Base-by-base conservation (phyloP, 2,888 invertebrate species). In the Cosmorhoe ocellata region DNA sequence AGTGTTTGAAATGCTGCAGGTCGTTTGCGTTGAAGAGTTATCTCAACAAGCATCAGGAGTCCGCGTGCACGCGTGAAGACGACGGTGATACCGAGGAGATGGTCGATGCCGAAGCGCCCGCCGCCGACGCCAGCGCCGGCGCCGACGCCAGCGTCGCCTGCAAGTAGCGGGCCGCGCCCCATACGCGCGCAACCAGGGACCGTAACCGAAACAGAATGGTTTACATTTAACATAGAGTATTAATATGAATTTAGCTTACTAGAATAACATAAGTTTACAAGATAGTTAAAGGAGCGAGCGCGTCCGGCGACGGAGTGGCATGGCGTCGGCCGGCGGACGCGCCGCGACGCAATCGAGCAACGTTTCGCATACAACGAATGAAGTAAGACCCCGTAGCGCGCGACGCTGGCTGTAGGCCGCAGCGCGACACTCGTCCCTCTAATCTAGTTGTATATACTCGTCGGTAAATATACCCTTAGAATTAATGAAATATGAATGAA, bases 1-100 rank as follows among this genome's bases (percentile, higher is more conserved):
- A 95, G 75, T 98, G 98, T 82, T 91, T 94, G 67, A 93, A 96
- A 61, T 98, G 98, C 84, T 94, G 96, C 84, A 98, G 98, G 87
- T 94, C 96, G 12, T 98, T 98, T 86, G 98, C 98, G 30, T 93
- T 98, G 63, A 98, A 98, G 88, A 97, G 98, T 71, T 98, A 98
- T 91, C 93, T 98, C 63, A 98, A 97, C 91, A 98, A 98, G 83
- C 98, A 98, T 85, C 94, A 97, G 76, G 98, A 99, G 85, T 97
- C 98, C 49, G 96, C 98, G 37, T 98, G 98, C 83, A 93, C 94
- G 73, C 93, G 94, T 71, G 95, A 95, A 70, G 93, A 91, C 52
- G 91, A 92, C 51, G 91, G 91, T 44, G 46, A 75, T 6, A 34
- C 13, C 4, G 51, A 47, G 11, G 51, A 43, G n/a, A 46, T 38